These are phyloP conservation scores for Apaloderma vittatum DNA, from an alignment of 2,113 vertebrate genomes.

Conservation along the genomic window DNA sequence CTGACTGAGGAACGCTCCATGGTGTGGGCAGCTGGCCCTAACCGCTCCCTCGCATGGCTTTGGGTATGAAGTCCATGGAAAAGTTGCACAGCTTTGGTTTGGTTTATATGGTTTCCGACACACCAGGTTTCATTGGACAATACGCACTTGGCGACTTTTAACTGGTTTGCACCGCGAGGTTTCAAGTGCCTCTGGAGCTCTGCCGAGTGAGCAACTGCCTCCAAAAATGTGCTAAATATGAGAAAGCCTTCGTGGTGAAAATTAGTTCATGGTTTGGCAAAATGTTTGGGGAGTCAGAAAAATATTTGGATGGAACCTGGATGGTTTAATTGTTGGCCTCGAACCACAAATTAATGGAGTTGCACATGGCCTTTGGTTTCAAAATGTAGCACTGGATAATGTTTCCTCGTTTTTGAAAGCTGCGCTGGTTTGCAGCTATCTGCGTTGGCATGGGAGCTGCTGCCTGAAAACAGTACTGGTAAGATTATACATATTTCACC, in stretches of 20 bases:
- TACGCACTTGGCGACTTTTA: conserved; percentile 7
- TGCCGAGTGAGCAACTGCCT: conserved; percentile 57
- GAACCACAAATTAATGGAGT: conserved; percentile 48
- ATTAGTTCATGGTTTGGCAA: conserved; percentile 73
- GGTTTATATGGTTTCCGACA: conserved; percentile 48
- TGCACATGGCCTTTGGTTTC: conserved; percentile 43
- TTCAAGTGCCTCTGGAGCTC: conserved; percentile 36
- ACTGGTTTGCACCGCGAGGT: background rate
- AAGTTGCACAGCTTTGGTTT: conserved; percentile 28
- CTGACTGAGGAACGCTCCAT: background rate
- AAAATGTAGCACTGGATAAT: conserved; percentile 28
- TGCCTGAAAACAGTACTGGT: background rate
- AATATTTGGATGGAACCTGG: conserved; percentile 42
- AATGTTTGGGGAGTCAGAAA: conserved; percentile 47
- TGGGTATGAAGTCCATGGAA: conserved; percentile 39
- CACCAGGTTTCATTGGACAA: conserved; percentile 17
- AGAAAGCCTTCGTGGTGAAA: conserved; percentile 47
- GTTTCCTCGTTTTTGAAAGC: background rate
- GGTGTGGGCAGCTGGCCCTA: background rate
- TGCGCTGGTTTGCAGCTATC: background rate
- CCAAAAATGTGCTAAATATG: conserved; percentile 39
- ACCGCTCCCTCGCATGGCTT: background rate
- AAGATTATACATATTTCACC: background rate
- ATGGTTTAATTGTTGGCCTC: conserved; percentile 56
- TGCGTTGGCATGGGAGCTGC: background rate